phyloP scores from a whole-genome alignment of 2,797 vertebrate genomes.

The Clarias platycephalus region DNA sequence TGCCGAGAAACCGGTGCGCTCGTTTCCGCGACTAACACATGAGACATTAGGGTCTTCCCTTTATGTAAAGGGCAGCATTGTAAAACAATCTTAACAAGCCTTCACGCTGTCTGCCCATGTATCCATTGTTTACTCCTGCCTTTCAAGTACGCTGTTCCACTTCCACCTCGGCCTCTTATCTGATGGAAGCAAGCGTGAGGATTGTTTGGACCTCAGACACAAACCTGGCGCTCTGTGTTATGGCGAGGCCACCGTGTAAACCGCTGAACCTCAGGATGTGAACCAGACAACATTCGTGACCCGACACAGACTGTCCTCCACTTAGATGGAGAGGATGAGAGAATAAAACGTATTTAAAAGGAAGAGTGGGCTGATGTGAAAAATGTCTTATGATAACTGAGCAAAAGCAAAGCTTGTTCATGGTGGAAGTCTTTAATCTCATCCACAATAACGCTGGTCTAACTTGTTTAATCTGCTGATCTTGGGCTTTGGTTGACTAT shows the following conservation, averaged over 20 bases:
- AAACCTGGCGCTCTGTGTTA: conserved; percentile 63
- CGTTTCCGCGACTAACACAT: not conserved
- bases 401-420: not conserved
- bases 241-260: conserved; percentile 57
- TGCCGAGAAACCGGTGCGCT: not conserved
- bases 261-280: conserved; percentile 61
- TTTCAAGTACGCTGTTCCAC: conserved; percentile 61
- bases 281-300: conserved; percentile 59
- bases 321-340: conserved; percentile 48
- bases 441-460: not conserved
- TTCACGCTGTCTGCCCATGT: conserved; percentile 34
- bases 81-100: conserved; percentile 48
- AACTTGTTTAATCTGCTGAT: not conserved
- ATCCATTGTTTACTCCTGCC: conserved; percentile 56
- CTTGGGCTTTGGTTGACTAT: not conserved
- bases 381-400: not conserved
- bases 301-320: conserved; percentile 29
- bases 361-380: not conserved
- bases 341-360: conserved; percentile 6
- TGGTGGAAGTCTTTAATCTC: not conserved
- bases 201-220: conserved; percentile 68
- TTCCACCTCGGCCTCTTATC: conserved; percentile 60
- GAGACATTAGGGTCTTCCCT: not conserved
- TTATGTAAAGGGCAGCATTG: not conserved
- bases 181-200: conserved; percentile 62